Percentiles rank a stretch among this genome's conserved stretches.
phyloP scores from a whole-genome alignment of 2,797 vertebrate species.

The Halcyon badia region DNA sequence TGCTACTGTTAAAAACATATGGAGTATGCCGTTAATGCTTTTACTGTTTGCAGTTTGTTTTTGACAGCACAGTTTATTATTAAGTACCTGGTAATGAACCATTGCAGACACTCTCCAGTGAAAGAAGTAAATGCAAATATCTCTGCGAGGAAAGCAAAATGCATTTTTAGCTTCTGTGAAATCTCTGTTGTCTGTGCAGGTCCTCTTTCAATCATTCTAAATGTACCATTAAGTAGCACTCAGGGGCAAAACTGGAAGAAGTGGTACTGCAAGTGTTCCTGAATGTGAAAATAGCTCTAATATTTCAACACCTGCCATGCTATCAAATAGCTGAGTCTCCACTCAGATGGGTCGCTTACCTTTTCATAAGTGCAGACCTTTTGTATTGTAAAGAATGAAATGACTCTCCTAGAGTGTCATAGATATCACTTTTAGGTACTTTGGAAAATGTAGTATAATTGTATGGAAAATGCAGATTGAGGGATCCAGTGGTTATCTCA shows the following conservation, averaged over 20 bases:
- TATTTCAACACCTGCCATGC: slow-evolving; percentile 4
- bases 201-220: slow-evolving; percentile 41
- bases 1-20: slow-evolving; percentile 5
- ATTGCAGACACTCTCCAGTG: slow-evolving; percentile 16
- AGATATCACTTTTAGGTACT: not conserved
- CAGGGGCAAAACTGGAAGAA: slow-evolving; percentile 5
- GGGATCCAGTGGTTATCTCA: not conserved
- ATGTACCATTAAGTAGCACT: slow-evolving; percentile 36
- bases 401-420: not conserved
- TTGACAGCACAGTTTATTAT: slow-evolving; percentile 53
- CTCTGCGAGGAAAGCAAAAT: not conserved
- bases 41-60: slow-evolving; percentile 18
- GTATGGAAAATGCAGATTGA: not conserved
- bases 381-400: not conserved
- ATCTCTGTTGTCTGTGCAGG: slow-evolving; percentile 2
- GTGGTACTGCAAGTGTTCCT: not conserved
- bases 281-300: slow-evolving; percentile 28
- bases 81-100: slow-evolving; percentile 61
- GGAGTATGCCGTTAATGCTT: not conserved
- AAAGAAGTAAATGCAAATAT: slow-evolving; percentile 15
- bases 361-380: not conserved
- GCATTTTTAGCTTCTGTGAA: not conserved
- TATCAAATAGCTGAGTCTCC: not conserved
- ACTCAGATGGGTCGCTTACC: not conserved
- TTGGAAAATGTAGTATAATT: not conserved